Conservation (phyloP, 1,140 invertebrate species). For the Chrysoperla carnea region DNA sequence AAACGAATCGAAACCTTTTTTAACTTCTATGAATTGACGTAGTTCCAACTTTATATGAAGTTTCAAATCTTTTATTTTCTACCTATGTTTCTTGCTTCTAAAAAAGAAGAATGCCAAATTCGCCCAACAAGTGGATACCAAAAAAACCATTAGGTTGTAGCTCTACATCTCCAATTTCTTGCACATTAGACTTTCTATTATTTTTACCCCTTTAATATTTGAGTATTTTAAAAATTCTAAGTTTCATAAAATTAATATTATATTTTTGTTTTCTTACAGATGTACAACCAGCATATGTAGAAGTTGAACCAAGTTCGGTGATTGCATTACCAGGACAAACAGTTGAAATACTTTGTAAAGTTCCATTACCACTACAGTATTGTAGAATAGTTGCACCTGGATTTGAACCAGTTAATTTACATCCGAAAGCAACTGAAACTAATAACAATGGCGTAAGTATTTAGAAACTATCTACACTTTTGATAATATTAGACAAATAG, state of each 20-base stretch:
- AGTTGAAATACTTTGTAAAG: slow-evolving; percentile 27
- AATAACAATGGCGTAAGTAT: slow-evolving; percentile 10
- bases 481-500: not conserved
- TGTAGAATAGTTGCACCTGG: slow-evolving; percentile 25
- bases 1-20: too few relatives aligned
- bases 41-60: too few relatives aligned
- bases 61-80: too few relatives aligned
- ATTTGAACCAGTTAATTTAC: slow-evolving; percentile 14
- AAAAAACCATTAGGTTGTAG: too few relatives aligned
- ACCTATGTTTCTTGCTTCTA: too few relatives aligned
- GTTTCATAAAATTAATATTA: not conserved
- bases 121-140: too few relatives aligned
- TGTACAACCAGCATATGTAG: slow-evolving; percentile 15
- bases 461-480: not conserved
- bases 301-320: slow-evolving; percentile 24
- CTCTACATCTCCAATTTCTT: too few relatives aligned
- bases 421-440: slow-evolving; percentile 9
- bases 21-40: too few relatives aligned
- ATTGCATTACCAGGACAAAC: slow-evolving; percentile 23
- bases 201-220: too few relatives aligned
- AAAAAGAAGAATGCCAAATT: too few relatives aligned
- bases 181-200: too few relatives aligned
- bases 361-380: slow-evolving; percentile 29
- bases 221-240: too few relatives aligned
- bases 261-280: slow-evolving; percentile 5